These are phyloP conservation scores for Resseliella maxima DNA, from an alignment of 2,888 invertebrate genomes.

Conservation along the genomic window DNA sequence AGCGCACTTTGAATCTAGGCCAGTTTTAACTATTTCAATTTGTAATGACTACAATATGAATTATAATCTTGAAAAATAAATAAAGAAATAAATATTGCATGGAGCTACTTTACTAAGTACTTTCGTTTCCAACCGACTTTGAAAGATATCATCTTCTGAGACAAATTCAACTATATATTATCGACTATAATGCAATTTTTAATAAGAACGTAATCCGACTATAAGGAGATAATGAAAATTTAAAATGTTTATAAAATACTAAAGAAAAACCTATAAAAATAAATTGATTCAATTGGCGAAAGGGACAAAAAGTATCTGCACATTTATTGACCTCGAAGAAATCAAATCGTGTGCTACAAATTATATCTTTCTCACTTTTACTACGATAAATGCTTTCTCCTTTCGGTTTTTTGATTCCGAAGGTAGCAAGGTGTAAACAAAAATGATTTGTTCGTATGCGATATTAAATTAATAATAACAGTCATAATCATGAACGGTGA, in stretches of 20 bases:
- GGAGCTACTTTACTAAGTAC: too few species aligned
- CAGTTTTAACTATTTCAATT: not conserved
- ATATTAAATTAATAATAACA: conserved; percentile 40
- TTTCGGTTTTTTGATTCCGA: not conserved
- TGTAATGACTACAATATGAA: too few species aligned
- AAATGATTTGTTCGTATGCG: conserved; percentile 19
- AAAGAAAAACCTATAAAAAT: not conserved
- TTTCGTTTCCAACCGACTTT: too few species aligned
- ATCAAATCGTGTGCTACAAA: not conserved
- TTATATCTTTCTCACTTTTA: conserved; percentile 19
- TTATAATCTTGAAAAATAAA: too few species aligned
- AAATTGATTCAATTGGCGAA: conserved; percentile 16
- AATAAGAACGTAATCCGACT: too few species aligned
- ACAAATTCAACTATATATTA: too few species aligned
- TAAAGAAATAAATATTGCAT: too few species aligned
- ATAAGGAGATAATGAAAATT: too few species aligned
- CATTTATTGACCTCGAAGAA: not conserved
- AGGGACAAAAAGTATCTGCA: not conserved
- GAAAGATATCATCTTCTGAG: too few species aligned
- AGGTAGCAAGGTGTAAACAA: not conserved
- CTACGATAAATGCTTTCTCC: not conserved
- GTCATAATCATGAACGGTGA: not conserved
- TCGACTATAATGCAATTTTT: too few species aligned
- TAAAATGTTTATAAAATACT: too few species aligned
- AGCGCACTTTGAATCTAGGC: not conserved